Percentiles rank a stretch among this genome's conserved stretches.
These are phyloP conservation scores for Kryphioiulus occultus DNA, from an alignment of 2,888 invertebrate genomes.

Conservation along the genomic window DNA sequence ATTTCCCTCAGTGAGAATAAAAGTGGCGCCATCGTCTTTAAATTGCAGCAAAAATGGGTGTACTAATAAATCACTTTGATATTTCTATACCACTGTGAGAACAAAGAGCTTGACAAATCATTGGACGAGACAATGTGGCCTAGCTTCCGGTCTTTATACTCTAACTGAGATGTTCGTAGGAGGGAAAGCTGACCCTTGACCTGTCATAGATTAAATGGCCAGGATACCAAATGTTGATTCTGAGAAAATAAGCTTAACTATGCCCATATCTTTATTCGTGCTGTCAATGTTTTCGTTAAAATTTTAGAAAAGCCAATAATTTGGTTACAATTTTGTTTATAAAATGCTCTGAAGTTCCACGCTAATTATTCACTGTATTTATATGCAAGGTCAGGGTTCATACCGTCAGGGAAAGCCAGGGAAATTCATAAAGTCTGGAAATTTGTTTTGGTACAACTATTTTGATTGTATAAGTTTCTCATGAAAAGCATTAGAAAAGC, in stretches of 20 bases:
- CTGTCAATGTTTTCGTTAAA: no score
- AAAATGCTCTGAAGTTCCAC: no score
- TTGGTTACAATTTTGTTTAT: no score
- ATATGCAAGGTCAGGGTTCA: no score
- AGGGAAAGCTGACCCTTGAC: neutral
- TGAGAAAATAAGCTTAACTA: neutral
- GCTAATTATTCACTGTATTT: no score
- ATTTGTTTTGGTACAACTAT: no score
- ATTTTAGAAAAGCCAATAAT: no score
- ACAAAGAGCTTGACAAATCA: neutral
- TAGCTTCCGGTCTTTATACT: neutral
- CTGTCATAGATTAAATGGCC: neutral
- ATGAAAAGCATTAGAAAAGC: no score
- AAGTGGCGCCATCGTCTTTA: neutral
- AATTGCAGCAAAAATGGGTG: conserved; percentile 29
- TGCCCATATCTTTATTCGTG: no score
- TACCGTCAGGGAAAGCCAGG: no score
- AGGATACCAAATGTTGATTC: neutral
- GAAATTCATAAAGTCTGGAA: no score
- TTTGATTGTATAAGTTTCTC: no score
- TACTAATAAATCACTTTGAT: conserved; percentile 30
- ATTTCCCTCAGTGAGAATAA: neutral
- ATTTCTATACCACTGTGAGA: neutral
- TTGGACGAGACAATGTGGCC: neutral
- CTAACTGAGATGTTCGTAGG: neutral